Conservation (phyloP, 2,888 invertebrate species). For the Terebella lapidaria region DNA sequence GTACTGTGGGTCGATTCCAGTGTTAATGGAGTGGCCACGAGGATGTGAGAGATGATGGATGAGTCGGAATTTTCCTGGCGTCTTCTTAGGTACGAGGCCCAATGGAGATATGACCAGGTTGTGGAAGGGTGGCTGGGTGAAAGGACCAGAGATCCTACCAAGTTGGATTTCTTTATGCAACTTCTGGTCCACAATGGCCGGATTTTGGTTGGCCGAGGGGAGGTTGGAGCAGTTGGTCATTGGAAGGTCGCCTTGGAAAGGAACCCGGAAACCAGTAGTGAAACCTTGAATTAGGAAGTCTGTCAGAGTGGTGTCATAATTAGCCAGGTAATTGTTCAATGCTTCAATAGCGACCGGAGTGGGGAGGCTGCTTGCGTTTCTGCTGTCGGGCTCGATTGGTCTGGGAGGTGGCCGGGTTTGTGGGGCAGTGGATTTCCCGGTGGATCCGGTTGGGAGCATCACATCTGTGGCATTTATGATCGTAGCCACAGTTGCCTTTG, state of each 20-base stretch:
- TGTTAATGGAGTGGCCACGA: neutral
- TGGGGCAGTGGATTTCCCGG: too few relatives aligned
- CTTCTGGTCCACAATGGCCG: neutral
- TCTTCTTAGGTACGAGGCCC: neutral
- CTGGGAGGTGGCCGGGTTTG: too few relatives aligned
- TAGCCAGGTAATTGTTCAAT: neutral
- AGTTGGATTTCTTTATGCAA: neutral
- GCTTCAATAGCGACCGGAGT: neutral
- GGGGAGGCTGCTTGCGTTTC: neutral
- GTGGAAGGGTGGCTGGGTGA: neutral
- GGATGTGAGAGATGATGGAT: neutral
- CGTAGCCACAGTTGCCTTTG: neutral
- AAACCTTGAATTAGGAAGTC: neutral
- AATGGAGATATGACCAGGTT: neutral
- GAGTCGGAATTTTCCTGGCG: neutral
- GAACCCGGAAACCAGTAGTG: neutral
- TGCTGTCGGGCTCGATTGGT: too few relatives aligned
- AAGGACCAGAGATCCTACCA: neutral
- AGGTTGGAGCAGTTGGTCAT: neutral
- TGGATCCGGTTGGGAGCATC: neutral
- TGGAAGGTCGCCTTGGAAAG: neutral
- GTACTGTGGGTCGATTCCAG: neutral
- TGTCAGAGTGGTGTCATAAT: neutral
- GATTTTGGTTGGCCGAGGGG: neutral
- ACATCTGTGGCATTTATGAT: neutral